These are phyloP conservation scores for Taeniopygia guttata DNA, from an alignment of 2,797 vertebrate genomes.

Conservation along the genomic window DNA sequence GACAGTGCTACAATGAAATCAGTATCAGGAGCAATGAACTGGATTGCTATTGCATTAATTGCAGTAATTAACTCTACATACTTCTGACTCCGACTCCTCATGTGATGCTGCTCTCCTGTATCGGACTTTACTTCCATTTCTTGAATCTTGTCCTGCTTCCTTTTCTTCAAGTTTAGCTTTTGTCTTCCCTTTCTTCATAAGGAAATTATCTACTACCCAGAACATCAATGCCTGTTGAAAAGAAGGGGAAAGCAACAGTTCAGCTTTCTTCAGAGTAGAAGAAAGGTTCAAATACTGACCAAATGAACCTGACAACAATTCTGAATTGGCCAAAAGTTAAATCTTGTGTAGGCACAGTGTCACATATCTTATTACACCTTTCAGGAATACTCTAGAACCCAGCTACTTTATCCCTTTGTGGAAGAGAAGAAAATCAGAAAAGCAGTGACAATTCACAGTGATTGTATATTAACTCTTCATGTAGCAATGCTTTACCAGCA, in stretches of 20 bases:
- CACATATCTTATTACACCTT: background rate
- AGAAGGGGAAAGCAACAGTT: background rate
- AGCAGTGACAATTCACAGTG: background rate
- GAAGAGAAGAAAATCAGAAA: background rate
- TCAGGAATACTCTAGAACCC: background rate
- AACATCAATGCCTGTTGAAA: conserved; percentile 91
- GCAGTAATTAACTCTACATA: conserved; percentile 57
- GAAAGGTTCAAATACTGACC: background rate
- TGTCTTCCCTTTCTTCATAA: conserved; percentile 98
- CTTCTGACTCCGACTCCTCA: conserved; percentile 97
- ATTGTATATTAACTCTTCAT: background rate
- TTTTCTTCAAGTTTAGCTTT: conserved; percentile 98
- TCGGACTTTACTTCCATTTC: conserved; percentile 92
- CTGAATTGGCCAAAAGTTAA: background rate
- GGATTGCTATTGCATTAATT: background rate
- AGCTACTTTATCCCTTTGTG: background rate
- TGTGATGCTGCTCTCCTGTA: conserved; percentile 95
- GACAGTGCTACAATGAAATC: background rate
- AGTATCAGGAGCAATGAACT: background rate
- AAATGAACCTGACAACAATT: background rate
- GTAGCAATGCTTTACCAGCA: background rate
- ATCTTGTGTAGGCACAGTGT: background rate
- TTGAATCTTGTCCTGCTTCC: conserved; percentile 83
- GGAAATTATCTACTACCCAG: conserved; percentile 99
- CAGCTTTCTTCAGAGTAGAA: background rate